Evolutionary conservation across 2,113 vertebrate species (phyloP).

Genomic region (Aspiorhynchus laticeps): DNA sequence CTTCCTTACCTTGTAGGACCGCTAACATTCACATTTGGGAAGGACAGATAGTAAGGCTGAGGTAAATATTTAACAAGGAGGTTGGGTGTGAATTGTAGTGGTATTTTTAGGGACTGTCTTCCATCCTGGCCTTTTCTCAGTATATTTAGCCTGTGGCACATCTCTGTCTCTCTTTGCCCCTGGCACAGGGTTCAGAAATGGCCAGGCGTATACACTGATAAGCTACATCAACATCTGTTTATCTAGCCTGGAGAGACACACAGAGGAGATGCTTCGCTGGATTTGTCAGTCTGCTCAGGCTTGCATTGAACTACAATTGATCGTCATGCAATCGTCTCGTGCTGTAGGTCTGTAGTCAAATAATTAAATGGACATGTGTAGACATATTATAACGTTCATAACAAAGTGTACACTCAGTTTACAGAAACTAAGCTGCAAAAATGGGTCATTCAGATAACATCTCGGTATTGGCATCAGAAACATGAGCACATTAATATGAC

Average conservation of each 20-base stretch:
- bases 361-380: background rate
- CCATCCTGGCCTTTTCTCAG: slow-evolving; percentile 23
- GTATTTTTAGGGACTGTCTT: slow-evolving; percentile 9
- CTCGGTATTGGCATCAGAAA: background rate
- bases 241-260: slow-evolving; percentile 34
- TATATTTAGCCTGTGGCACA: slow-evolving; percentile 24
- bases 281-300: slow-evolving; percentile 32
- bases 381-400: background rate
- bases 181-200: background rate
- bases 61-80: slow-evolving; percentile 28
- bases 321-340: background rate
- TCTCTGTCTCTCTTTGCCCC: slow-evolving; percentile 1
- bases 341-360: background rate
- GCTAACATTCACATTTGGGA: background rate
- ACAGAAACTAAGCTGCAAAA: background rate
- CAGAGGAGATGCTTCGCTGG: slow-evolving; percentile 22
- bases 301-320: slow-evolving; percentile 21
- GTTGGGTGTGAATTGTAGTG: background rate
- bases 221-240: slow-evolving; percentile 44
- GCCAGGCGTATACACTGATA: slow-evolving; percentile 27
- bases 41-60: background rate
- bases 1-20: background rate
- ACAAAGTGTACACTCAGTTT: background rate
- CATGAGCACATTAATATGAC: background rate
- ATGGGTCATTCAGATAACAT: background rate